These are phyloP conservation scores for Choristoneura rosaceana DNA, from an alignment of 2,888 invertebrate genomes.

Conservation along the genomic window DNA sequence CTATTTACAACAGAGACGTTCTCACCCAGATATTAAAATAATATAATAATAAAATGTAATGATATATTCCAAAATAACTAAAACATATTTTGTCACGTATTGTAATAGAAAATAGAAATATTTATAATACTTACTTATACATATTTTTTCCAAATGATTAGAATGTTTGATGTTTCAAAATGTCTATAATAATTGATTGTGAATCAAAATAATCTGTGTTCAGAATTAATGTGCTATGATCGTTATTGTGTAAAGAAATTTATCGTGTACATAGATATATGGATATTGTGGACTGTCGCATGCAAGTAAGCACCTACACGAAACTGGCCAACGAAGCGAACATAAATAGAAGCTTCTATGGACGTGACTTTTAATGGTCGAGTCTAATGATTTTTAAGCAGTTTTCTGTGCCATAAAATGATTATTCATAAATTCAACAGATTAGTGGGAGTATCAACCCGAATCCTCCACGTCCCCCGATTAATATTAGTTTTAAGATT, in stretches of 20 bases:
- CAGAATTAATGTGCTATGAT: slow-evolving; percentile 73
- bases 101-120: slow-evolving; percentile 55
- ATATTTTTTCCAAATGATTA: slow-evolving; percentile 71
- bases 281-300: slow-evolving; percentile 48
- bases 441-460: not conserved
- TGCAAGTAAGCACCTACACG: slow-evolving; percentile 30
- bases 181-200: slow-evolving; percentile 75
- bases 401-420: slow-evolving; percentile 67
- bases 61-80: slow-evolving; percentile 72
- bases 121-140: slow-evolving; percentile 59
- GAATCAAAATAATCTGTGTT: slow-evolving; percentile 75
- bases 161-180: slow-evolving; percentile 63
- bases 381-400: slow-evolving; percentile 40
- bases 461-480: slow-evolving; percentile 22
- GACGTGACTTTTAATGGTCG: slow-evolving; percentile 4
- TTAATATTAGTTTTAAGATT: slow-evolving; percentile 27
- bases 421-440: slow-evolving; percentile 24
- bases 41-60: slow-evolving; percentile 60
- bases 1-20: slow-evolving; percentile 64
- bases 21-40: slow-evolving; percentile 57
- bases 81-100: slow-evolving; percentile 59
- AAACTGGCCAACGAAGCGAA: slow-evolving; percentile 18
- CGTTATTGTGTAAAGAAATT: slow-evolving; percentile 68
- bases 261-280: slow-evolving; percentile 57
- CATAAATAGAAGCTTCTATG: slow-evolving; percentile 24